phyloP scores from a whole-genome alignment of 1,140 invertebrate genomes.

The Nymphalis io region DNA sequence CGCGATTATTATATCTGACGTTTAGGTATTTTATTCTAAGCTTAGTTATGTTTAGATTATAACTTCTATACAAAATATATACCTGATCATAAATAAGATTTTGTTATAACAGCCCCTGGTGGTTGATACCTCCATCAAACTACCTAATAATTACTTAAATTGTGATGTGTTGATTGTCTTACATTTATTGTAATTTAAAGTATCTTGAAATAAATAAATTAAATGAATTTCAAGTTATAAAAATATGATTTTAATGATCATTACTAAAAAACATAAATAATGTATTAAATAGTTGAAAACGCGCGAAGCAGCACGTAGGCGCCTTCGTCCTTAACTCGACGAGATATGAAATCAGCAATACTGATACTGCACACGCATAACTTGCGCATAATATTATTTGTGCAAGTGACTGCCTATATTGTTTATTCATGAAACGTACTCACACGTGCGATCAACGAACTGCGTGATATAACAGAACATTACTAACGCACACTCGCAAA shows the following conservation, averaged over 20 bases:
- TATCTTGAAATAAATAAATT: not conserved
- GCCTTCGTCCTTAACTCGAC: constrained; percentile 44
- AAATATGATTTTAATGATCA: not conserved
- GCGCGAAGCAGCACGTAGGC: constrained; percentile 70
- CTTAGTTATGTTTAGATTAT: no score
- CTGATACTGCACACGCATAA: constrained; percentile 51
- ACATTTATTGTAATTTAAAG: no score
- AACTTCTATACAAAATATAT: no score
- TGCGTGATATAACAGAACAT: constrained; percentile 43
- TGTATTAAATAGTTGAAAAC: constrained; percentile 47
- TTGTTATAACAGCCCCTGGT: no score
- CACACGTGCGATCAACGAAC: constrained; percentile 52
- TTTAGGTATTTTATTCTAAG: no score
- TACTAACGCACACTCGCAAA: constrained; percentile 34
- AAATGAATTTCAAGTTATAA: not conserved
- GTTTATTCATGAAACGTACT: constrained; percentile 50
- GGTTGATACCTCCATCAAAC: no score
- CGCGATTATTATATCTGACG: no score
- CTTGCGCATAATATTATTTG: constrained; percentile 47
- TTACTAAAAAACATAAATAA: not conserved
- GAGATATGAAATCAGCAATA: constrained; percentile 55
- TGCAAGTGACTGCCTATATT: constrained; percentile 48
- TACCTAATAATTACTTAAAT: no score
- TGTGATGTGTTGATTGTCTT: no score
- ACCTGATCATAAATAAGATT: no score